Base-by-base conservation (phyloP, 1,140 invertebrate genomes). In the Drosophila sp. region DNA sequence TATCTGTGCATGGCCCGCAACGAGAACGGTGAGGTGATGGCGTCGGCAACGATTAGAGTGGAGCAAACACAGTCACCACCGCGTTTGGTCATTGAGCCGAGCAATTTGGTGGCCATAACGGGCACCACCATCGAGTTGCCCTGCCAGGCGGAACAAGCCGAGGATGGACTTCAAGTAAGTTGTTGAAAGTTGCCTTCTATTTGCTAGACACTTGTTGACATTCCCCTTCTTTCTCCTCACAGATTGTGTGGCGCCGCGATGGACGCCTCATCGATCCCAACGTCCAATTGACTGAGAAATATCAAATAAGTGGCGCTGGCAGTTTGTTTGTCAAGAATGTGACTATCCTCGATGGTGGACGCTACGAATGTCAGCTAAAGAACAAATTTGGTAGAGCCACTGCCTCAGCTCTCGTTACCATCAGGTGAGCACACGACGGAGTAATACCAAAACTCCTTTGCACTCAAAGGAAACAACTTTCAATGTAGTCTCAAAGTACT, bases 1-100 rank as follows among this genome's bases (percentile, higher is more conserved):
- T 98, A 98, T 92, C 94, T 96, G 14, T 98, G 97, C 80, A 93
- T 94, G 77, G 97, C 96, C 0, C 94, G 94, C 86, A 98, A 97
- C 86, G 89, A 92, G 8, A 94, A 95, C 63, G 96, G 96, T 0
- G 93, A 94, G 27, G 94, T 94, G 0, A 95, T 95, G 91, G 93
- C 94, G 8, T 94, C 94, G 65, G 95, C 94, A 9, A 93, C 94
- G 74, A 90, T 97, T 25, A 94, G 92, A 16, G 94, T 97, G 2
- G 92, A 93, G 89, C 92, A 93, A 90, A 70, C 83, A 45, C 34
- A 91, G 83, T 79, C 92, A 67, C 92, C 93, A 14, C 96, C 95
- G 21, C 93, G 92, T 51, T 92, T 97, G 41, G 84, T 94, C 7
- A 93, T 95, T 54, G 94, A 94, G 74, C 97, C 96, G 0, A 95